Percentiles rank a stretch among this genome's conserved stretches.
phyloP scores from a whole-genome alignment of 1,140 invertebrate species.

The Acarapis woodi region DNA sequence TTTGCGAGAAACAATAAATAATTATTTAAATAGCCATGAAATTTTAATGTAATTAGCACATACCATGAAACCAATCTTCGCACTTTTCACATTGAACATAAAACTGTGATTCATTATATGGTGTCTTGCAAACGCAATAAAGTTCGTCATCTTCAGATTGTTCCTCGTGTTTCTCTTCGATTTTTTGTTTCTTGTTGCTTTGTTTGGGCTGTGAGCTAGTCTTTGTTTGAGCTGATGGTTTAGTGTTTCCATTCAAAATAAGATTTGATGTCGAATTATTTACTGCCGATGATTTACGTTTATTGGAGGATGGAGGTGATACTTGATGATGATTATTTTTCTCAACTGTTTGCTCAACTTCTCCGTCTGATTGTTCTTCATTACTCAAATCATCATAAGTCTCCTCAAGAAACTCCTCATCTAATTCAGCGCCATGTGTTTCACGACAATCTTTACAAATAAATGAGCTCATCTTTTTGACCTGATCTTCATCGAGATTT shows the following conservation, averaged over 20 bases:
- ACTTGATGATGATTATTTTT: no score
- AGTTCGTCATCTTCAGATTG: slow-evolving; percentile 35
- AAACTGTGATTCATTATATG: slow-evolving; percentile 92
- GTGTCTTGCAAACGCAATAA: slow-evolving; percentile 79
- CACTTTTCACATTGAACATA: slow-evolving; percentile 93
- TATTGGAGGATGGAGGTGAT: no score
- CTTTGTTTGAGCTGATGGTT: no score
- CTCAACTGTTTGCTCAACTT: background rate
- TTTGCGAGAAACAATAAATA: no score
- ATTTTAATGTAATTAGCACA: no score
- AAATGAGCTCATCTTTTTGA: slow-evolving; percentile 53
- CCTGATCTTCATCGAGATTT: slow-evolving; percentile 68
- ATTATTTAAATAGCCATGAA: no score
- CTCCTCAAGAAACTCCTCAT: background rate
- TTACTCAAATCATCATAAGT: background rate
- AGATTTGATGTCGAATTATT: background rate
- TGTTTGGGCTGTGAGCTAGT: background rate
- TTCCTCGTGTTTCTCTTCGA: background rate
- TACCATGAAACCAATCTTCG: slow-evolving; percentile 98
- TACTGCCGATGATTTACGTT: no score
- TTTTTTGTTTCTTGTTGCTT: slow-evolving; percentile 1
- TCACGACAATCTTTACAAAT: slow-evolving; percentile 47
- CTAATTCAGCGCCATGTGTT: slow-evolving; percentile 4
- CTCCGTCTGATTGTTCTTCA: slow-evolving; percentile 4
- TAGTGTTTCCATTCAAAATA: background rate